A percentile compares a stretch with the other conserved stretches of the same genome.
These are phyloP conservation scores for Psittacara wagleri DNA, from an alignment of 2,113 vertebrate genomes.

Conservation along the genomic window DNA sequence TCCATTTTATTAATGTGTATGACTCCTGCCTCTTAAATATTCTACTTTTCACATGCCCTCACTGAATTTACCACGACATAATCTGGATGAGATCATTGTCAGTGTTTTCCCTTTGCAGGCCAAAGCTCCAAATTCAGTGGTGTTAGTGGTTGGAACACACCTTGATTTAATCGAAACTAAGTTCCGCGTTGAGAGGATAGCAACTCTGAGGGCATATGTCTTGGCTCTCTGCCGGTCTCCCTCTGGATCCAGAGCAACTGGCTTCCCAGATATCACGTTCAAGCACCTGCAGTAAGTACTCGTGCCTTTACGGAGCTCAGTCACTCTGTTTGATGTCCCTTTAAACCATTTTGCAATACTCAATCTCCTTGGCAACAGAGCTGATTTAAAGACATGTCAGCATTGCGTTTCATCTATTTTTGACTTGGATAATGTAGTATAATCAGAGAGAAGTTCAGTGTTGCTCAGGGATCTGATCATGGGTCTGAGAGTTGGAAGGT, in stretches of 20 bases:
- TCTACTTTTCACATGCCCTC: not conserved
- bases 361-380: constrained; percentile 41
- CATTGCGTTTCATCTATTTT: constrained; percentile 3
- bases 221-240: constrained; percentile 92
- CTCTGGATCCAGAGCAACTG: constrained; percentile 87
- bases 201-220: constrained; percentile 89
- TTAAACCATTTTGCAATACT: constrained; percentile 3
- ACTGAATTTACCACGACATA: not conserved
- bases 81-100: not conserved
- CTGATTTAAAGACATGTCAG: not conserved
- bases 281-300: constrained; percentile 90
- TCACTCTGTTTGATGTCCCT: constrained; percentile 12
- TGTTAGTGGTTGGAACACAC: constrained; percentile 94
- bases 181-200: constrained; percentile 92
- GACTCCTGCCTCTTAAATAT: not conserved
- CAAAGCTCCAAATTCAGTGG: constrained; percentile 90
- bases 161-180: constrained; percentile 92
- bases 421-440: not conserved
- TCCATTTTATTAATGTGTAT: not conserved
- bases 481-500: not conserved
- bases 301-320: not conserved
- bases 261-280: constrained; percentile 93
- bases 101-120: constrained; percentile 74
- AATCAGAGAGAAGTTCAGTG: not conserved
- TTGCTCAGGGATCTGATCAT: not conserved